Percentiles rank a stretch among this genome's conserved stretches.
Conservation (phyloP, 2,888 invertebrate species). For the Microplitis manilae region DNA sequence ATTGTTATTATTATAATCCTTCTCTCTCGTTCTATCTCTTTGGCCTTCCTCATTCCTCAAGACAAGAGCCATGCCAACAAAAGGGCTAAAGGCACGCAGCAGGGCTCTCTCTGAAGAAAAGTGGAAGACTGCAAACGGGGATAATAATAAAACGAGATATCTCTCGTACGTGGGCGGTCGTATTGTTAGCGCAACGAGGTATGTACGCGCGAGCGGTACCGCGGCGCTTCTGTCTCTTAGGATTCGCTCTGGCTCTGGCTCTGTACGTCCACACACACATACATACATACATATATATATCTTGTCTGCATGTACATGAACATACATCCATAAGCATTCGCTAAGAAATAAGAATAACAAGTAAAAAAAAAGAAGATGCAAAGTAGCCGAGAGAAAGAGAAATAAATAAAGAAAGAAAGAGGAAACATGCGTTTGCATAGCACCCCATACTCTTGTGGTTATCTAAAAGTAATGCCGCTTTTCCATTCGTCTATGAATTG, state of each 20-base stretch:
- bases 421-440: neutral
- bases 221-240: conserved; percentile 64
- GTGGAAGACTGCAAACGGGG: conserved; percentile 50
- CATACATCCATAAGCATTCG: neutral
- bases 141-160: conserved; percentile 70
- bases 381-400: neutral
- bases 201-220: conserved; percentile 51
- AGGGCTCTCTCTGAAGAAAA: conserved; percentile 38
- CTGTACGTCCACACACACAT: neutral
- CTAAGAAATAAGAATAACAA: neutral
- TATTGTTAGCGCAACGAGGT: conserved; percentile 70
- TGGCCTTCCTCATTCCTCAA: conserved; percentile 36
- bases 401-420: conserved; percentile 2
- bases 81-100: conserved; percentile 36
- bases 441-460: neutral
- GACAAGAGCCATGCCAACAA: conserved; percentile 18
- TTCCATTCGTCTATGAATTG: conserved; percentile 19
- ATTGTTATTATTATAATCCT: conserved; percentile 3
- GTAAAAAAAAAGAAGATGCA: neutral
- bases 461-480: neutral
- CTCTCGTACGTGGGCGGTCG: conserved; percentile 69
- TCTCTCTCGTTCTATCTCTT: conserved; percentile 11
- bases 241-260: neutral
- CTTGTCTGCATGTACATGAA: no score
- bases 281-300: neutral